Conservation (phyloP, 2,797 vertebrate species). For the Poeciliopsis gracilis region DNA sequence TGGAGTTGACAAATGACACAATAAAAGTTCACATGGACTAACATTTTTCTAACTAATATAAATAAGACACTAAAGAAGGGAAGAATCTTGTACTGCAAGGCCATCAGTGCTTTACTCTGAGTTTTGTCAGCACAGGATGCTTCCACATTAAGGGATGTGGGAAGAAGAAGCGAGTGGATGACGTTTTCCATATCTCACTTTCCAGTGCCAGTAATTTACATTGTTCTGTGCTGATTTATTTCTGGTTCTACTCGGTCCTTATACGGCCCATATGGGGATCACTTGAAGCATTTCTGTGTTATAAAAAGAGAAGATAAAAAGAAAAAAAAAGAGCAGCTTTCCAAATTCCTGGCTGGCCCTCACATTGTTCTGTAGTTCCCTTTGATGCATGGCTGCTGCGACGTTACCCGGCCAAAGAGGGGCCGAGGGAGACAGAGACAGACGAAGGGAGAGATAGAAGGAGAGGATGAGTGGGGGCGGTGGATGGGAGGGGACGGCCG, state of each 20-base stretch:
- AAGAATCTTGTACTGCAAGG: slow-evolving; percentile 37
- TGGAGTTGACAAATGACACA: slow-evolving; percentile 35
- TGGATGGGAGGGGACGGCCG: slow-evolving; percentile 58
- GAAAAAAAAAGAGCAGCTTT: slow-evolving; percentile 40
- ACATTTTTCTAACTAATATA: slow-evolving; percentile 61
- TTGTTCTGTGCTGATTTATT: slow-evolving; percentile 37
- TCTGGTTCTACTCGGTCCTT: slow-evolving; percentile 26
- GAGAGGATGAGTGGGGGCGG: slow-evolving; percentile 58
- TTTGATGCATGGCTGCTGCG: slow-evolving; percentile 79
- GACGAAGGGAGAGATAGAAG: slow-evolving; percentile 57
- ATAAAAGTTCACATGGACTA: slow-evolving; percentile 54
- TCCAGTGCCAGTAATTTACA: slow-evolving; percentile 37
- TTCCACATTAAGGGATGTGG: slow-evolving; percentile 41
- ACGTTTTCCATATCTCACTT: slow-evolving; percentile 24
- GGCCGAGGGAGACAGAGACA: slow-evolving; percentile 50
- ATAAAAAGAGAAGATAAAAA: slow-evolving; percentile 15
- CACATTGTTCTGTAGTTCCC: slow-evolving; percentile 76
- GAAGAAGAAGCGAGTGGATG: slow-evolving; percentile 55
- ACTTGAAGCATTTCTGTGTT: slow-evolving; percentile 67
- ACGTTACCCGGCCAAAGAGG: slow-evolving; percentile 67
- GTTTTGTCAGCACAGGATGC: slow-evolving; percentile 39
- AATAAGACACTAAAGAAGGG: slow-evolving; percentile 44
- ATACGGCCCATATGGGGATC: slow-evolving; percentile 57
- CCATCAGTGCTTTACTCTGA: slow-evolving; percentile 35
- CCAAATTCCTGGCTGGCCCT: slow-evolving; percentile 77